A percentile compares a stretch with the other conserved stretches of the same genome.
Conservation (phyloP, 2,888 invertebrate genomes). For the Aporophyla lueneburgensis region DNA sequence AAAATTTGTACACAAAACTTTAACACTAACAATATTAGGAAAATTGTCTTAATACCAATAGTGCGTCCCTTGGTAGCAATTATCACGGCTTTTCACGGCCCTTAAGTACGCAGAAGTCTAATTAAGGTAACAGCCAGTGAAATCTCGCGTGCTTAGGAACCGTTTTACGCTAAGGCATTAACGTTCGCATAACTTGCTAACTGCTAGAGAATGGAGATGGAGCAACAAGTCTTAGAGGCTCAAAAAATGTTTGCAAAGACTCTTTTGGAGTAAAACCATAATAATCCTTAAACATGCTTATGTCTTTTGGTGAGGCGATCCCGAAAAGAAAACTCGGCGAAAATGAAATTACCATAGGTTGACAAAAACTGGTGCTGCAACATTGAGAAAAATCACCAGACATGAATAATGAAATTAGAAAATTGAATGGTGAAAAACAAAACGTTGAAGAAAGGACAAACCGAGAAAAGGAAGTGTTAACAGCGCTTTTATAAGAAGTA, state of each 20-base stretch:
- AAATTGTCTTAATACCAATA: constrained; percentile 56
- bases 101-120: constrained; percentile 65
- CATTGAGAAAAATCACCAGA: background rate
- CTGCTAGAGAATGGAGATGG: constrained; percentile 71
- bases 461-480: constrained; percentile 1
- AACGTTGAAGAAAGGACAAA: background rate
- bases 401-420: background rate
- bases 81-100: constrained; percentile 67
- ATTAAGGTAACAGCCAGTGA: constrained; percentile 81
- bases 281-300: background rate
- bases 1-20: constrained; percentile 8
- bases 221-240: constrained; percentile 74
- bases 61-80: constrained; percentile 53
- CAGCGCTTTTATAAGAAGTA: constrained; percentile 12
- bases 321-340: background rate
- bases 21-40: constrained; percentile 26
- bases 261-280: background rate
- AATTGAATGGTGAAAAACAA: background rate
- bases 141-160: constrained; percentile 81
- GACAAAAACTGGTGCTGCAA: background rate
- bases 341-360: background rate
- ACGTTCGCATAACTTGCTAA: constrained; percentile 70
- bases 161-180: constrained; percentile 76
- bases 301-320: background rate
- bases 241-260: constrained; percentile 2